A percentile compares a stretch with the other conserved stretches of the same genome.
Conservation (phyloP, 2,797 vertebrate species). For the Lophotriccus pileatus region DNA sequence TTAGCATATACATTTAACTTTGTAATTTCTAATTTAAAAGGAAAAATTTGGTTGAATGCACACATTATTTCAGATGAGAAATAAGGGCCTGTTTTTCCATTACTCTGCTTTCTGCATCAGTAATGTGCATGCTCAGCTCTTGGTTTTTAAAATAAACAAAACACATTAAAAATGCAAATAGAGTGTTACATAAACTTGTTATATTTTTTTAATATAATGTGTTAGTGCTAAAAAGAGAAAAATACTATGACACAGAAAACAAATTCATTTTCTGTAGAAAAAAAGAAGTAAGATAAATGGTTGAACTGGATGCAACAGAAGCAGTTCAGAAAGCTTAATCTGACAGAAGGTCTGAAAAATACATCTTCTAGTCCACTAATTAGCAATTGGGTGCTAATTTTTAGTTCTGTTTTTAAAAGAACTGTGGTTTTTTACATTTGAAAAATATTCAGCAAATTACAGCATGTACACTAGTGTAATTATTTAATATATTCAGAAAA, state of each 20-base stretch:
- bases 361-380: background rate
- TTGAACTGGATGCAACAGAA: background rate
- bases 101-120: slow-evolving; percentile 2
- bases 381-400: background rate
- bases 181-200: background rate
- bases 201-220: background rate
- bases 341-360: background rate
- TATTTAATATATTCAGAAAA: slow-evolving; percentile 3
- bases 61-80: slow-evolving; percentile 13
- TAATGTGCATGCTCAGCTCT: slow-evolving; percentile 41
- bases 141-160: slow-evolving; percentile 46
- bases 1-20: slow-evolving; percentile 37
- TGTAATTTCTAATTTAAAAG: slow-evolving; percentile 41
- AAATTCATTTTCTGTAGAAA: background rate
- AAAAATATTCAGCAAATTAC: slow-evolving; percentile 2
- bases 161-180: slow-evolving; percentile 42
- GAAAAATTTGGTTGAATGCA: slow-evolving; percentile 31
- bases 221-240: background rate
- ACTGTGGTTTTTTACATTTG: background rate
- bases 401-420: background rate
- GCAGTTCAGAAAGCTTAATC: background rate
- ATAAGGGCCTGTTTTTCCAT: slow-evolving; percentile 10
- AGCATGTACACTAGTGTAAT: background rate
- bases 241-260: background rate
- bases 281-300: background rate